Evolutionary conservation across 2,113 vertebrate species (phyloP), one percentile per base, ranked within the genome.

Genomic region (Epinephelus moara): DNA sequence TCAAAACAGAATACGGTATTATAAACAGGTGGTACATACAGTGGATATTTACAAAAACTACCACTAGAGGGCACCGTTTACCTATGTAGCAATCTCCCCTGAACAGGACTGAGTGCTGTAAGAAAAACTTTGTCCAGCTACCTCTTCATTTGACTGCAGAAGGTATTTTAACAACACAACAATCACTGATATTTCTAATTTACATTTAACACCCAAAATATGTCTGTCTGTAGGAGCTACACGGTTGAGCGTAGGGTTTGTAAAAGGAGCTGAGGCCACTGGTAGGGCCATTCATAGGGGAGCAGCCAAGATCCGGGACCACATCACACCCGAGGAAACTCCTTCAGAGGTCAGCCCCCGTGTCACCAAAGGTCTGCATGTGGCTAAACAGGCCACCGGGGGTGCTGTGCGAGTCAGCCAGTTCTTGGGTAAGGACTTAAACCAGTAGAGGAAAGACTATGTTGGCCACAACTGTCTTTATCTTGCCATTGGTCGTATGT

Each of bases 341-440:
- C 97, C 98, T 5, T 67, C 96, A 61, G 96, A 97, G 92, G 96
- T 99, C 92, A 98, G 92, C 82, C 97, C 97, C 17, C 80, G 92
- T 6, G 96, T 98, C 81, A 93, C 94, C 80, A 97, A 88, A 82
- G 91, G 97, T 18, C 96, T 99, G 76, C 92, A 97, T 0, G 95
- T 94, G 47, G 96, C 97, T 37, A 96, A 96, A 90, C 95, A 97
- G 87, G 97, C 97, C 69, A 98, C 97, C 0, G 97, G 96, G 45
- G 97, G 97, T 14, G 97, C 97, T 67, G 96, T 97, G 0, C 96
- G 96, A 94, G 97, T 98, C 95, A 99, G 97, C 89, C 96, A 97
- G 7, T 97, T 97, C 81, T 90, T 99, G 75, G 97, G 98, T 99
- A 94, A 96, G 88, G 47, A 80, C 3, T n/a, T 3, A 23, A 69